Percentiles rank a stretch among this genome's conserved stretches.
Conservation (phyloP, 1,140 invertebrate genomes). For the Zaprionus capensis region DNA sequence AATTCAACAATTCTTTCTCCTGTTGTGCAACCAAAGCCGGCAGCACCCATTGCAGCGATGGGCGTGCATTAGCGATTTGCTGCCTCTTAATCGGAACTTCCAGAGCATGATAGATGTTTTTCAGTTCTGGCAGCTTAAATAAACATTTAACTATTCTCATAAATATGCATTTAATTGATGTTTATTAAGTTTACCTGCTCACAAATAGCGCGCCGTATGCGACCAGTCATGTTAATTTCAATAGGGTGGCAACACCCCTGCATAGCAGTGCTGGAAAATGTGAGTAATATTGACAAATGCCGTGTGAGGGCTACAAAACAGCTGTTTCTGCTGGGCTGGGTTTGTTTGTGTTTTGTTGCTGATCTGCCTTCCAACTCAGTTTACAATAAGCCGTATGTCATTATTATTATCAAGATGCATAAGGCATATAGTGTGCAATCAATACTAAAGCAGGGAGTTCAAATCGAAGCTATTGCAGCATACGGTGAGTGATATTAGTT, state of each 20-base stretch:
- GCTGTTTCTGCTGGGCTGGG: constrained; percentile 26
- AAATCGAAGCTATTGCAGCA: constrained; percentile 95
- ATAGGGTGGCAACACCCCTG: constrained; percentile 1
- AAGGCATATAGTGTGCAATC: constrained; percentile 93
- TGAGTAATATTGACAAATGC: neutral
- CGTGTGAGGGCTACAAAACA: constrained; percentile 30
- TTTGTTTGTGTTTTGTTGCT: constrained; percentile 20
- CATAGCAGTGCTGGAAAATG: constrained; percentile 24
- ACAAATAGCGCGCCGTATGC: constrained; percentile 69
- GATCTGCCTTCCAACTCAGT: neutral
- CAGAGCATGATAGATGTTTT: constrained; percentile 57
- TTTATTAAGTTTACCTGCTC: constrained; percentile 58
- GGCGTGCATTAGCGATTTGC: constrained; percentile 24
- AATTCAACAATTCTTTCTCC: constrained; percentile 39
- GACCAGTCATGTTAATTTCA: constrained; percentile 43
- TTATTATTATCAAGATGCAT: constrained; percentile 87
- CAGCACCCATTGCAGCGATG: constrained; percentile 63
- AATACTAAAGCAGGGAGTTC: constrained; percentile 92
- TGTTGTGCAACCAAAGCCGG: constrained; percentile 54
- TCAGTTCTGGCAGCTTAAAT: constrained; percentile 56
- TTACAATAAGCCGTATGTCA: neutral
- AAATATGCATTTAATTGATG: neutral
- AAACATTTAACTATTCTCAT: neutral
- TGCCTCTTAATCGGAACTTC: constrained; percentile 62
- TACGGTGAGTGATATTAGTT: constrained; percentile 89